Evolutionary conservation across 37 sponge, comb jelly and placozoan genomes (phyloP).

Genomic region (Aplysina aerophoba): DNA sequence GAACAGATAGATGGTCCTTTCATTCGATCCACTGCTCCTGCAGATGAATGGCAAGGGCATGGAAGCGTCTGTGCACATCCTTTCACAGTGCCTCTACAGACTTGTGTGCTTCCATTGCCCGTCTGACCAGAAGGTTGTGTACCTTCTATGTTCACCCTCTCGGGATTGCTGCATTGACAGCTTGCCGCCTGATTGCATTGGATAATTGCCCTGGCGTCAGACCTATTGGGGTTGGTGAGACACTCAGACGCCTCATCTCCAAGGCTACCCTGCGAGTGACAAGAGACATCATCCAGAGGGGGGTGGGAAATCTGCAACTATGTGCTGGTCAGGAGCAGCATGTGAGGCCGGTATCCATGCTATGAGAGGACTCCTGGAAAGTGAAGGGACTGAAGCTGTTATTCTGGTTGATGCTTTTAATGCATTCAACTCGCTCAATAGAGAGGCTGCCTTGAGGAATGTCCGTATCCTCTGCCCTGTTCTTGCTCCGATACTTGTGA

Average conservation of each 20-base stretch:
- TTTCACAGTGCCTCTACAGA: too few relatives aligned
- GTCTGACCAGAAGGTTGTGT: neutral
- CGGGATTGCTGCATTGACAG: neutral
- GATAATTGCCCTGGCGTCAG: conserved; percentile 19
- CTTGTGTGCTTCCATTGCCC: too few relatives aligned
- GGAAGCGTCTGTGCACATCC: too few relatives aligned
- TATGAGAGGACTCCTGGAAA: neutral
- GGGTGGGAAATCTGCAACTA: conserved; percentile 4
- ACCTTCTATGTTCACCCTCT: neutral
- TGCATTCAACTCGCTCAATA: conserved; percentile 31
- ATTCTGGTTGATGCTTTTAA: conserved; percentile 18
- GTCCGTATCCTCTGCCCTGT: neutral
- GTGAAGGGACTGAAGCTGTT: neutral
- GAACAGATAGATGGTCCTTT: neutral
- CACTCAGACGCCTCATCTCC: neutral
- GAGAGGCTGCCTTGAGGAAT: neutral
- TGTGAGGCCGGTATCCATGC: conserved; percentile 33
- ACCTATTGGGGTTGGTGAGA: conserved; percentile 21
- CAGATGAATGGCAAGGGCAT: too few relatives aligned
- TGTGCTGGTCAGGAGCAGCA: neutral
- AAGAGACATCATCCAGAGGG: neutral
- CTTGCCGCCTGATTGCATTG: conserved; percentile 27
- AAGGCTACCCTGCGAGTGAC: neutral
- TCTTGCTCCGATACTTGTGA: conserved; percentile 7
- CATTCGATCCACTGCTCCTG: neutral